Evolutionary conservation across 2,888 invertebrate genomes (phyloP).

Genomic region (Melanostoma mellinum): DNA sequence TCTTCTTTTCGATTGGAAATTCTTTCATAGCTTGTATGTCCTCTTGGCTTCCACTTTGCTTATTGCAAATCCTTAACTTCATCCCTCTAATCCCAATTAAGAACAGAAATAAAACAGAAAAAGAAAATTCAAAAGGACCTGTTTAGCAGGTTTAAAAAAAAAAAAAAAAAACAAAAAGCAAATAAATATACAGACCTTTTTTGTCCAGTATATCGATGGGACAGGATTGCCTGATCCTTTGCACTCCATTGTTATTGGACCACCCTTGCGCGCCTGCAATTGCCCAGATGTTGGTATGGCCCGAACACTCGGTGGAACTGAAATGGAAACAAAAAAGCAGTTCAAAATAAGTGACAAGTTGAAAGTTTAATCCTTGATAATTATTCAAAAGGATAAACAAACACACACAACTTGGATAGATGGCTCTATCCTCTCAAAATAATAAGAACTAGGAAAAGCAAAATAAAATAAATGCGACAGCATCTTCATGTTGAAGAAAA

Average conservation of each 20-base stretch:
- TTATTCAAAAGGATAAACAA: slow-evolving; percentile 71
- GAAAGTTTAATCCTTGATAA: slow-evolving; percentile 72
- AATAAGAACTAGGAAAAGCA: slow-evolving; percentile 24
- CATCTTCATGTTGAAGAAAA: slow-evolving; percentile 11
- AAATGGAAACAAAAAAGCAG: slow-evolving; percentile 31
- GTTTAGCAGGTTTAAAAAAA: background rate
- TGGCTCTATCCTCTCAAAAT: slow-evolving; percentile 36
- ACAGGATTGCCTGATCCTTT: slow-evolving; percentile 89
- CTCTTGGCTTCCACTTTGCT: slow-evolving; percentile 14
- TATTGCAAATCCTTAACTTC: slow-evolving; percentile 52
- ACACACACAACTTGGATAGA: slow-evolving; percentile 56
- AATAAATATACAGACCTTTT: slow-evolving; percentile 78
- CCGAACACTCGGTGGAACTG: slow-evolving; percentile 87
- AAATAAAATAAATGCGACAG: slow-evolving; percentile 11
- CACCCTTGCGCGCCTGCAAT: slow-evolving; percentile 86
- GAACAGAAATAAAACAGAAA: slow-evolving; percentile 49
- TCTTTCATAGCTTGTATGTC: background rate
- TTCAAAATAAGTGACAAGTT: slow-evolving; percentile 69
- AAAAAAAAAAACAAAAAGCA: slow-evolving; percentile 17
- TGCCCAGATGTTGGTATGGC: slow-evolving; percentile 86
- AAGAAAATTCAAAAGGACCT: slow-evolving; percentile 35
- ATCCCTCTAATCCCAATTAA: slow-evolving; percentile 70
- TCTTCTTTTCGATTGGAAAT: slow-evolving; percentile 65
- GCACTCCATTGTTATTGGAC: slow-evolving; percentile 87
- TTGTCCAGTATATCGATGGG: slow-evolving; percentile 87